Percentiles rank a stretch among this genome's conserved stretches.
phyloP scores from a whole-genome alignment of 2,113 vertebrate genomes.

The Probosciger aterrimus region DNA sequence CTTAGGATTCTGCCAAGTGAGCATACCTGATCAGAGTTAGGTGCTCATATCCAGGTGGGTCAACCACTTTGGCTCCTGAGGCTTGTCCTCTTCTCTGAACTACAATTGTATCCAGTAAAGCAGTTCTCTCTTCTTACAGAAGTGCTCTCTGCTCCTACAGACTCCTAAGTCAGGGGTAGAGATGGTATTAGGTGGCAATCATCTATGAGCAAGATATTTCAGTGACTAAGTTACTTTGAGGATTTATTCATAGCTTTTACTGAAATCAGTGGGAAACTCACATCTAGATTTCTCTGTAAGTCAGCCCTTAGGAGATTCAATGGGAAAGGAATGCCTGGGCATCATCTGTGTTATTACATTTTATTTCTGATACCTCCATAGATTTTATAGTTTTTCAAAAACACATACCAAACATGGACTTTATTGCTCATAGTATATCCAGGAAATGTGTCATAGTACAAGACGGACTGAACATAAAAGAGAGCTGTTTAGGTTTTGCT shows the following conservation, averaged over 20 bases:
- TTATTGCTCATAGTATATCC: conserved; percentile 29
- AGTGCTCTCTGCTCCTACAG: background rate
- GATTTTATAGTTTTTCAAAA: conserved; percentile 38
- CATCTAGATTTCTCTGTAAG: background rate
- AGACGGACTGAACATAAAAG: conserved; percentile 22
- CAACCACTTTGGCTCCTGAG: background rate
- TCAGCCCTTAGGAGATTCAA: background rate
- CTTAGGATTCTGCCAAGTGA: background rate
- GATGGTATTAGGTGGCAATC: background rate
- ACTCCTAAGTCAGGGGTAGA: background rate
- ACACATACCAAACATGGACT: background rate
- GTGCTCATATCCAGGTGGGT: fast-evolving
- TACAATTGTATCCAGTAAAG: background rate
- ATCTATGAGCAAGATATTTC: background rate
- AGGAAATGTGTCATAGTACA: conserved; percentile 13
- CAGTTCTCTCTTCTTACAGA: background rate
- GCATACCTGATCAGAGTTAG: background rate
- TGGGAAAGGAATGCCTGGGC: background rate
- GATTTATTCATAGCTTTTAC: conserved; percentile 29
- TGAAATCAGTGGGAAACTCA: background rate
- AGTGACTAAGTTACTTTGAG: background rate
- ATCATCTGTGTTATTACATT: conserved; percentile 32
- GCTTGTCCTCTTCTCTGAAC: background rate
- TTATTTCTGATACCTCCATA: conserved; percentile 3
- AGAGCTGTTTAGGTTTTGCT: background rate